A percentile compares a stretch with the other conserved stretches of the same genome.
Evolutionary conservation across 2,797 vertebrate species (phyloP).

Genomic region (Choloepus didactylus): DNA sequence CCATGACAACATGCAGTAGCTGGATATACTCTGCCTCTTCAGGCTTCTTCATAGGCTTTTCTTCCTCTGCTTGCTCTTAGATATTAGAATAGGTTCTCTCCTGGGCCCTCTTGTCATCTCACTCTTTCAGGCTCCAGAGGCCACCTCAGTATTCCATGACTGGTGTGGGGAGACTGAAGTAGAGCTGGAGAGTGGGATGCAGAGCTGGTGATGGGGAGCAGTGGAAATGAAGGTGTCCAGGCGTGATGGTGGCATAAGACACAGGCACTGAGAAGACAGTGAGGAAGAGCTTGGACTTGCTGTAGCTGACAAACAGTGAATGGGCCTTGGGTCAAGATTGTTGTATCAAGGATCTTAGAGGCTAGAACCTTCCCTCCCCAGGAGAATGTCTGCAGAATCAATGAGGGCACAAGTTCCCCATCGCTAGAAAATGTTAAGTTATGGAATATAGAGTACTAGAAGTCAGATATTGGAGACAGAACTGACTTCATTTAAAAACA

Average conservation of each 20-base stretch:
- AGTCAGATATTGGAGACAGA: not conserved
- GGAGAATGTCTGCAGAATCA: not conserved
- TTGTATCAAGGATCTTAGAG: not conserved
- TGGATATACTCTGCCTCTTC: not conserved
- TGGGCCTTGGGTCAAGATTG: not conserved
- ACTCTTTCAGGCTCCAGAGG: not conserved
- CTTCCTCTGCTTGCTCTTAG: not conserved
- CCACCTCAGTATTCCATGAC: not conserved
- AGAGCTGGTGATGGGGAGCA: not conserved
- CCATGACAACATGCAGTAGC: not conserved
- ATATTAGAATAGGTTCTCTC: not conserved
- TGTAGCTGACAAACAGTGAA: not conserved
- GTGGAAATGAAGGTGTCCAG: not conserved
- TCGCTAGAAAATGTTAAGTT: not conserved
- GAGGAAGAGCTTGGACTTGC: not conserved
- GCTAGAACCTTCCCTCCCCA: not conserved
- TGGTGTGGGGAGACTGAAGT: not conserved
- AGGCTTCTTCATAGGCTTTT: not conserved
- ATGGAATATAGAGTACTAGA: not conserved
- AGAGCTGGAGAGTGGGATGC: not conserved
- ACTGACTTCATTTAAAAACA: slow-evolving; percentile 35
- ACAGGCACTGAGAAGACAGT: not conserved
- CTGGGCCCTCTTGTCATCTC: not conserved
- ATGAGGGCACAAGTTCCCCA: not conserved
- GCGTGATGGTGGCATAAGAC: not conserved